Evolutionary conservation across 2,113 vertebrate genomes (phyloP).

Genomic region (Dromaius novaehollandiae): DNA sequence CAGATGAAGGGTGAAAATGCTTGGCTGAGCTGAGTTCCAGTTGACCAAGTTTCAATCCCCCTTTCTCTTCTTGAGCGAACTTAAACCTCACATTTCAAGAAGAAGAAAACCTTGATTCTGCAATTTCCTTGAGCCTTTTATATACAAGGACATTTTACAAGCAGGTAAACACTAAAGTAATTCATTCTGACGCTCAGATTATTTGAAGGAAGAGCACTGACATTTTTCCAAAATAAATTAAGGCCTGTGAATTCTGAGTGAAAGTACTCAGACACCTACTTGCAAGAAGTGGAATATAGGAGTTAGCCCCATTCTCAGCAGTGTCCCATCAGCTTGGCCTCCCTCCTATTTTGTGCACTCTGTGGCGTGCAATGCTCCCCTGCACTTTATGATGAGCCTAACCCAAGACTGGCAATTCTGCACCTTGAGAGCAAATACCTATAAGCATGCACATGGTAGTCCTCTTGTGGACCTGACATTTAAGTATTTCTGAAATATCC

Average conservation of each 20-base stretch:
- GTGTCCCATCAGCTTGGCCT: not conserved
- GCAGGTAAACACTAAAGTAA: not conserved
- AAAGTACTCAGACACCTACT: not conserved
- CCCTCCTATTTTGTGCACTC: not conserved
- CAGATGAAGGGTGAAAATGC: not conserved
- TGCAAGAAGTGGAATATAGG: not conserved
- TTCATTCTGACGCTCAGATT: not conserved
- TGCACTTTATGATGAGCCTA: not conserved
- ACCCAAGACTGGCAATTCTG: not conserved
- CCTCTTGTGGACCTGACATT: not conserved
- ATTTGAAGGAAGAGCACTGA: not conserved
- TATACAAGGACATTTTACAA: not conserved
- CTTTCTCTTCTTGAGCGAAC: not conserved
- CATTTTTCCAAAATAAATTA: conserved; percentile 20
- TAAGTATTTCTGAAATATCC: not conserved
- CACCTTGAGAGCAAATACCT: not conserved
- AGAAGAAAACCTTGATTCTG: not conserved
- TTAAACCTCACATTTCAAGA: not conserved
- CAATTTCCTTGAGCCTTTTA: not conserved
- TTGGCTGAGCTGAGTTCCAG: not conserved
- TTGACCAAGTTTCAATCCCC: not conserved
- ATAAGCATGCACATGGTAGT: not conserved
- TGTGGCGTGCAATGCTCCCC: fast-evolving
- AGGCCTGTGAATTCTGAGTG: not conserved
- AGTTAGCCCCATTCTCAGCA: fast-evolving